Evolutionary conservation across 64 coral and sea anemone species (phyloP), one percentile per base, ranked within the genome.

Genomic region (Stichodactyla mertensii): DNA sequence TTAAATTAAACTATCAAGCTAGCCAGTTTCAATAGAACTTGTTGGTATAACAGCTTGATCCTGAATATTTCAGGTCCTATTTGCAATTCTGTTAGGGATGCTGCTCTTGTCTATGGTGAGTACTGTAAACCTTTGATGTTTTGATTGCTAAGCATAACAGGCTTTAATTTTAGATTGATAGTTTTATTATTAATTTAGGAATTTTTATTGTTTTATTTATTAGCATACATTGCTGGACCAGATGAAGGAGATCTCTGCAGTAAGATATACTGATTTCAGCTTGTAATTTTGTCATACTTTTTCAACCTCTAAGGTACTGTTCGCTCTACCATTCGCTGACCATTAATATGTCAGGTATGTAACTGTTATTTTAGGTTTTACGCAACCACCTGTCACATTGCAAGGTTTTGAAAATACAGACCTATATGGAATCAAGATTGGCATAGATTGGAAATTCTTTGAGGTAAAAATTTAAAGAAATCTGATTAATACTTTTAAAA

Each of bases 91-190:
- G 96, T 95, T 5, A 92, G 81, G 57, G 96, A 99, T 61, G 86
- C 88, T 18, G 96, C 96, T 11, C n/a, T 99, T 28, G 88, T 93
- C 20, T 99, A 99, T 54, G 96, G 96, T 99, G 58, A 54, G 88
- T 90, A 45, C 36, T 45, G 36, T 45, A 45, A 45, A 45, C 36
- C 36, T 45, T 45, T 45, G 3, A 45, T 45, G 3, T 45, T 2
- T 45, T 45, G 36, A 45, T 56, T 52, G 0, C 19, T 7, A 12
- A 24, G 22, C 22, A 1, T n/a, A 27, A 27, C 45, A 78, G 18
- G 22, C 9, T n/a, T 24, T 12, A 27, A 23, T 51, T 10, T 27
- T 78, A 51, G n/a, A 23, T 78, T 78, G 45, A 27, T 31, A 45
- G 36, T 45, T 45, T 45, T 45, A 45, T 45, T 45, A 4, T 45